Percentiles rank a stretch among this genome's conserved stretches.
phyloP scores from a whole-genome alignment of 1,140 invertebrate genomes.

The Lasioglossum baleicum region DNA sequence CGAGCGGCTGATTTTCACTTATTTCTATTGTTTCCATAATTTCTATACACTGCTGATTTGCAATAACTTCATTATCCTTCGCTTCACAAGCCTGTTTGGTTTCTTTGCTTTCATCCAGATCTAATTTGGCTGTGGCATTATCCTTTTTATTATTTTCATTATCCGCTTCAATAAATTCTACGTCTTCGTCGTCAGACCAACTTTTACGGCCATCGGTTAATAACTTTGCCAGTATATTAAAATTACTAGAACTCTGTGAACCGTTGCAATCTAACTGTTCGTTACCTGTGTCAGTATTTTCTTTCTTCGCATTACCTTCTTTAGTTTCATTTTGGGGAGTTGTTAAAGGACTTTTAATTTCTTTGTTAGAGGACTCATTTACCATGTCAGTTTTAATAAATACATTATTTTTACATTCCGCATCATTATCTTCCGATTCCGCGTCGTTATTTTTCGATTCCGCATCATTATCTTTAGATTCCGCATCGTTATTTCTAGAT shows the following conservation, averaged over 20 bases:
- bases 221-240: background rate
- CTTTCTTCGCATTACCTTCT: background rate
- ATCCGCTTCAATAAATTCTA: background rate
- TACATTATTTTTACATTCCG: constrained; percentile 14
- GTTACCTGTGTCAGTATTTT: background rate
- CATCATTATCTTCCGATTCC: background rate
- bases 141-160: constrained; percentile 6
- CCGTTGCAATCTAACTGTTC: background rate
- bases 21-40: background rate
- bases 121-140: background rate
- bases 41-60: background rate
- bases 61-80: background rate
- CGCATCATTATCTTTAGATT: background rate
- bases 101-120: background rate
- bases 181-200: background rate
- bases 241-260: constrained; percentile 1
- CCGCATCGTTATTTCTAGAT: constrained; percentile 17
- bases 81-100: background rate
- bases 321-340: constrained; percentile 5
- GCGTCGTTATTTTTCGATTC: constrained; percentile 20
- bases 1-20: background rate
- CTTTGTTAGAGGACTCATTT: constrained; percentile 27
- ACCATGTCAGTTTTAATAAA: background rate
- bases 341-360: background rate
- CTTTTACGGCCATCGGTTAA: background rate